These are phyloP conservation scores for Sarotherodon lohbergeri DNA, from an alignment of 2,113 vertebrate species.

Conservation along the genomic window DNA sequence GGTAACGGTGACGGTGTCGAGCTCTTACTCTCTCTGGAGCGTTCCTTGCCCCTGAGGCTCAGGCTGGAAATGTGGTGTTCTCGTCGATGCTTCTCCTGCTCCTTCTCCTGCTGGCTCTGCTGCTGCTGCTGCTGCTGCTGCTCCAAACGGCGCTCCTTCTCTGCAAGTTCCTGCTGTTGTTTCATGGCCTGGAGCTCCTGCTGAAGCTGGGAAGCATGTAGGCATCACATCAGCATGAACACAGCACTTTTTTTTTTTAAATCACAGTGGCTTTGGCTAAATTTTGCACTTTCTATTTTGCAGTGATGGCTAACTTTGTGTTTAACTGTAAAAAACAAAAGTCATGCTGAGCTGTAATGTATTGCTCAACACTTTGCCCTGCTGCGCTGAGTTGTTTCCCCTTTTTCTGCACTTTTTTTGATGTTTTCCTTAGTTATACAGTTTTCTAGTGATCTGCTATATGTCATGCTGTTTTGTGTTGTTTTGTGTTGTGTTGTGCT, in stretches of 20 bases:
- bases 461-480: conserved; percentile 14
- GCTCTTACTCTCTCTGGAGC: conserved; percentile 93
- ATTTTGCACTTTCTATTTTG: not conserved
- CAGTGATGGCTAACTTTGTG: conserved; percentile 4
- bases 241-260: not conserved
- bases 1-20: conserved; percentile 15
- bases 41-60: conserved; percentile 88
- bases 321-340: not conserved
- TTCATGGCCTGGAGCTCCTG: conserved; percentile 97
- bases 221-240: conserved; percentile 7
- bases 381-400: conserved; percentile 33
- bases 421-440: conserved; percentile 6
- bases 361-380: not conserved
- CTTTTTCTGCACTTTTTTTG: conserved; percentile 6
- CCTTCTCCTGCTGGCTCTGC: conserved; percentile 92
- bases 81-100: conserved; percentile 86
- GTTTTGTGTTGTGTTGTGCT: not conserved
- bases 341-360: conserved; percentile 22
- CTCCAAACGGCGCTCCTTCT: conserved; percentile 95
- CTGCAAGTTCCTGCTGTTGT: conserved; percentile 93
- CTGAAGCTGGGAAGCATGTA: conserved; percentile 82
- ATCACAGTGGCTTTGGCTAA: not conserved
- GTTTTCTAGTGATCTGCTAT: conserved; percentile 35
- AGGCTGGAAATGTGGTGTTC: conserved; percentile 88
- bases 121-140: conserved; percentile 83